Evolutionary conservation across 2,113 vertebrate genomes (phyloP).

Genomic region (Mus pahari): DNA sequence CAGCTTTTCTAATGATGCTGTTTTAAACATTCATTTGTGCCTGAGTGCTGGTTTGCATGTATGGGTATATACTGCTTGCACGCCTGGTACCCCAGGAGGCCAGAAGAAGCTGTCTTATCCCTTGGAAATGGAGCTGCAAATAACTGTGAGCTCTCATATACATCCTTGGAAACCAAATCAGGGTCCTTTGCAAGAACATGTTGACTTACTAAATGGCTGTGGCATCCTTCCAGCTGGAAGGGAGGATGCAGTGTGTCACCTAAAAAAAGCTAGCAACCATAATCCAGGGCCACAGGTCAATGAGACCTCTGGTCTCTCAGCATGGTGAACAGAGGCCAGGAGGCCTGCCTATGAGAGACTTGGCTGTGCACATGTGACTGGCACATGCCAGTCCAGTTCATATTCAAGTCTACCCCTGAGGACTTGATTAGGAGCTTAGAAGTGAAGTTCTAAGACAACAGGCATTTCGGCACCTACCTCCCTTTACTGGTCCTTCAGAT

Average conservation of each 20-base stretch:
- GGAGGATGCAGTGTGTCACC: background rate
- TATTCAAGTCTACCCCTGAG: background rate
- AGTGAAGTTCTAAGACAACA: background rate
- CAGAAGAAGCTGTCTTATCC: background rate
- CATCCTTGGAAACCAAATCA: background rate
- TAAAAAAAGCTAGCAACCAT: background rate
- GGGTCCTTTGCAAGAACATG: background rate
- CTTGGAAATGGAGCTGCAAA: background rate
- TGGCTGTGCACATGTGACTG: background rate
- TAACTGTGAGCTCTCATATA: background rate
- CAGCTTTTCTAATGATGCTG: background rate
- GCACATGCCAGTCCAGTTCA: background rate
- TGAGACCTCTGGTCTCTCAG: background rate
- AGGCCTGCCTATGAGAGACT: background rate
- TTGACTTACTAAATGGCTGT: rapidly evolving
- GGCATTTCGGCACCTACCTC: background rate
- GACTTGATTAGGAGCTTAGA: background rate
- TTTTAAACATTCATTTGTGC: background rate
- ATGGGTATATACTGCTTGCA: background rate
- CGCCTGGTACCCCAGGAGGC: too few relatives aligned
- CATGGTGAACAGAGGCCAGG: background rate
- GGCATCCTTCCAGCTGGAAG: background rate
- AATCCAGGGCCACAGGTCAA: background rate
- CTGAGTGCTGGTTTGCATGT: too few relatives aligned
- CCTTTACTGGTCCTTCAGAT: background rate